Conservation (phyloP, 2,888 invertebrate species). For the Pelosia muscerda region DNA sequence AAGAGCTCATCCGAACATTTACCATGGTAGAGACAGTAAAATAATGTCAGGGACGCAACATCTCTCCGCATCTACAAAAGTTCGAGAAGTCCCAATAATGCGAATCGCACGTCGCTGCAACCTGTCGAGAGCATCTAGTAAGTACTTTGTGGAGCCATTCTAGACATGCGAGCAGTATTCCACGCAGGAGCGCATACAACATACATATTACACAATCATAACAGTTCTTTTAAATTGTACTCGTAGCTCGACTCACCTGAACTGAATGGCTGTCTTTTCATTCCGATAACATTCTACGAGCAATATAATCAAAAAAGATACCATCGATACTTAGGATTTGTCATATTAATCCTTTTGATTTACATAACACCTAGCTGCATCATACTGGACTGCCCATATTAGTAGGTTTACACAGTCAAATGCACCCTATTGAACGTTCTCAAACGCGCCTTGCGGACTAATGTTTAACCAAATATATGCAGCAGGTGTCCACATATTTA, state of each 20-base stretch:
- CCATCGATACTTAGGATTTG: slow-evolving; percentile 53
- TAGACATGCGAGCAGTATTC: too few species aligned
- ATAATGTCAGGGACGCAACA: too few species aligned
- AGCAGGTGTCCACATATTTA: slow-evolving; percentile 85
- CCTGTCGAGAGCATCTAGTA: too few species aligned
- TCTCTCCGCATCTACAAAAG: too few species aligned
- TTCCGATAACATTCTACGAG: slow-evolving; percentile 29
- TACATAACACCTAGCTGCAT: slow-evolving; percentile 74
- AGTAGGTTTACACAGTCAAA: slow-evolving; percentile 82
- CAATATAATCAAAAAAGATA: slow-evolving; percentile 41
- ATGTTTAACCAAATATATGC: slow-evolving; percentile 81
- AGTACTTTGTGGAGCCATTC: too few species aligned
- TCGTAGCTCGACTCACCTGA: background rate
- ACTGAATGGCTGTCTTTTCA: slow-evolving; percentile 13
- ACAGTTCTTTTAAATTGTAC: too few species aligned
- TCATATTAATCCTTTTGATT: slow-evolving; percentile 62
- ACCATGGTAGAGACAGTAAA: too few species aligned
- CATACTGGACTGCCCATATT: slow-evolving; percentile 70
- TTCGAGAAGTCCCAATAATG: too few species aligned
- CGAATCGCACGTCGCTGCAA: too few species aligned
- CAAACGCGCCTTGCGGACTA: slow-evolving; percentile 72
- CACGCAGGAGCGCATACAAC: too few species aligned
- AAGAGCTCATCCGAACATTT: too few species aligned
- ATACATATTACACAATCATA: too few species aligned
- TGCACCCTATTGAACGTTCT: slow-evolving; percentile 77